These are phyloP conservation scores for Erpetoichthys calabaricus DNA, from an alignment of 2,797 vertebrate species.

Conservation along the genomic window DNA sequence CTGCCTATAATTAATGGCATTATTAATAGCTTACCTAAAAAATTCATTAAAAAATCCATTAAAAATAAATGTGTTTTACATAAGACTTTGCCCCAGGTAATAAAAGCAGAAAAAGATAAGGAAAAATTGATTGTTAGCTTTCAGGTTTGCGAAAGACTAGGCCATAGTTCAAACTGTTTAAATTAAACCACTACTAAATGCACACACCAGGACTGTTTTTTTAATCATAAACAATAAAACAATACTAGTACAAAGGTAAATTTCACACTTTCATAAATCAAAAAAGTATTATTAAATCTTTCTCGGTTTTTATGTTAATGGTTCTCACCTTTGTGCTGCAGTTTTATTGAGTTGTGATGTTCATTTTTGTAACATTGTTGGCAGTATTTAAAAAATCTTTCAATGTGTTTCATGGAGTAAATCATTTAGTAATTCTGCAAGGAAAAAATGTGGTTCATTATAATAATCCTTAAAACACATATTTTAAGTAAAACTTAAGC, in stretches of 20 bases:
- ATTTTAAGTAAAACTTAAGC: no score
- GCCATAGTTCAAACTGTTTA: conserved; percentile 75
- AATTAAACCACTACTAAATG: conserved; percentile 31
- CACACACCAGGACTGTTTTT: conserved; percentile 24
- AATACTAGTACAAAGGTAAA: conserved; percentile 9
- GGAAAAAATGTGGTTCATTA: no score
- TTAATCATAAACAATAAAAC: conserved; percentile 3
- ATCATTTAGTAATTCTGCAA: no score
- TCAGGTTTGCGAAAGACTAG: conserved; percentile 77
- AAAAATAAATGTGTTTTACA: conserved; percentile 99
- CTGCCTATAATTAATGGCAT: conserved; percentile 99
- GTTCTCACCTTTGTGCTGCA: no score
- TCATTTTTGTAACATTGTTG: no score
- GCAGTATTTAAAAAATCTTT: no score
- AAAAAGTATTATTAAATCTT: no score
- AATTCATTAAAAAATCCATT: conserved; percentile 99
- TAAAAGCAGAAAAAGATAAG: conserved; percentile 63
- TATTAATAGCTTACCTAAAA: conserved; percentile 99
- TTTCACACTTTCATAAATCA: conserved; percentile 12
- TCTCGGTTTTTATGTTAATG: no score
- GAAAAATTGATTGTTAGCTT: conserved; percentile 77
- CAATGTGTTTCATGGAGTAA: no score
- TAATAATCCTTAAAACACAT: no score
- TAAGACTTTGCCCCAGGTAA: conserved; percentile 98
- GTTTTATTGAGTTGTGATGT: no score